A percentile compares a stretch with the other conserved stretches of the same genome.
phyloP scores from a whole-genome alignment of 2,888 invertebrate genomes.

The Diplolepis rosae region DNA sequence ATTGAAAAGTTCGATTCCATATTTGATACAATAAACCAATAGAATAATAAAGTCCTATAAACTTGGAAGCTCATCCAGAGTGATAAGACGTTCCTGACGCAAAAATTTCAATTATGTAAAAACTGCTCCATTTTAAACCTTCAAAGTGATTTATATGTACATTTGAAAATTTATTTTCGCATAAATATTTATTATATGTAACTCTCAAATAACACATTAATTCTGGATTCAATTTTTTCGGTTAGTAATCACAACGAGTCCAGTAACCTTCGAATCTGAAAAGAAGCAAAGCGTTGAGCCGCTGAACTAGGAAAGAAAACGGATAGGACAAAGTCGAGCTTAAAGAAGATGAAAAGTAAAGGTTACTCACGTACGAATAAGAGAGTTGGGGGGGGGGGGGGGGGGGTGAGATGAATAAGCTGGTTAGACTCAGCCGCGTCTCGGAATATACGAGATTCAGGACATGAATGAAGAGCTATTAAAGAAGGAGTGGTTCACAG shows the following conservation, averaged over 20 bases:
- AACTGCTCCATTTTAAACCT: too few species aligned
- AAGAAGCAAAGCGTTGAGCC: background rate
- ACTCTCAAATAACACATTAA: background rate
- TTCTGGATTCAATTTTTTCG: background rate
- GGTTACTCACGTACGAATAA: background rate
- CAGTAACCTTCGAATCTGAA: background rate
- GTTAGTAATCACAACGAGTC: background rate
- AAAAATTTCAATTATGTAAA: too few species aligned
- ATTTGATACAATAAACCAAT: too few species aligned
- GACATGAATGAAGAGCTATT: constrained; percentile 3
- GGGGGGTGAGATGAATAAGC: constrained; percentile 24
- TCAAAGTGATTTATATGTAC: too few species aligned
- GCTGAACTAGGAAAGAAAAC: background rate
- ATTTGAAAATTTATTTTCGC: too few species aligned
- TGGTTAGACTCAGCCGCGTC: constrained; percentile 20
- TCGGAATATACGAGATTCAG: constrained; percentile 10
- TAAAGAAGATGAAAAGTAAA: constrained; percentile 14
- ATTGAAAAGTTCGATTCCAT: too few species aligned
- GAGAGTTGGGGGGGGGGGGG: too few species aligned
- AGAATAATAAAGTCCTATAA: too few species aligned
- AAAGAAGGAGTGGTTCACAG: background rate
- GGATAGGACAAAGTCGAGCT: background rate
- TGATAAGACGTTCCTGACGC: too few species aligned
- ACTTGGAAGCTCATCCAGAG: too few species aligned
- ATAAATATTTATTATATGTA: too few species aligned